Evolutionary conservation across 2,888 invertebrate genomes (phyloP).

Genomic region (Epistrophe eligans): DNA sequence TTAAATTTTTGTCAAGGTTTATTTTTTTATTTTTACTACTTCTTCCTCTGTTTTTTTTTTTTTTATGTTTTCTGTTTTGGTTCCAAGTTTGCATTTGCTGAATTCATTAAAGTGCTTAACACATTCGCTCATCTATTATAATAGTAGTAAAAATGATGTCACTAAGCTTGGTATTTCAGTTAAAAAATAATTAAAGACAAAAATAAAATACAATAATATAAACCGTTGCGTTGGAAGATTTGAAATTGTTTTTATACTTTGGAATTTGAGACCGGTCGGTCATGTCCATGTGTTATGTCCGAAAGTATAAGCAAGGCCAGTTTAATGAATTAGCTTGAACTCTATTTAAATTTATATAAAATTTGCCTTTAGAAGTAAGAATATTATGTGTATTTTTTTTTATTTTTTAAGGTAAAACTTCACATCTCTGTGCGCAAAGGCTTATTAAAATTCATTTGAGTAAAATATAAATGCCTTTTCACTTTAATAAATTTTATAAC

Average conservation of each 20-base stretch:
- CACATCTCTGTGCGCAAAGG: not conserved
- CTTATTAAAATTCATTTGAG: slow-evolving; percentile 1
- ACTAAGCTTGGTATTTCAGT: slow-evolving; percentile 58
- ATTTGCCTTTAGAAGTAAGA: not conserved
- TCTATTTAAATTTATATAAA: not conserved
- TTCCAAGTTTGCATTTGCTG: slow-evolving; percentile 58
- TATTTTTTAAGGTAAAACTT: not conserved
- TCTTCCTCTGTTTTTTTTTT: slow-evolving; percentile 2
- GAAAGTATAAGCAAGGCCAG: slow-evolving; percentile 50
- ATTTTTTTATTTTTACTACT: not conserved
- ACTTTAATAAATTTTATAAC: slow-evolving; percentile 8
- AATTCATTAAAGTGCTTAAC: slow-evolving; percentile 58
- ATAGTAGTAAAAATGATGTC: slow-evolving; percentile 58
- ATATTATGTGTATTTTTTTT: not conserved
- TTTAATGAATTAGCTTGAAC: slow-evolving; percentile 59
- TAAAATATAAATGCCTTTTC: not conserved
- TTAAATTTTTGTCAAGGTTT: slow-evolving; percentile 39
- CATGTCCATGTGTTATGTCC: not conserved
- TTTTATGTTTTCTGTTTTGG: slow-evolving; percentile 59
- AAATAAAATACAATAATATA: slow-evolving; percentile 23
- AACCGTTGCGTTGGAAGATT: slow-evolving; percentile 59
- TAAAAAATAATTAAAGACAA: not conserved
- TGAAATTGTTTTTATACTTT: slow-evolving; percentile 43
- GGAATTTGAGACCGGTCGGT: slow-evolving; percentile 13
- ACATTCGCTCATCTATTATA: slow-evolving; percentile 40